Conservation (phyloP, 2,113 vertebrate species). For the Callaeas wilsoni region DNA sequence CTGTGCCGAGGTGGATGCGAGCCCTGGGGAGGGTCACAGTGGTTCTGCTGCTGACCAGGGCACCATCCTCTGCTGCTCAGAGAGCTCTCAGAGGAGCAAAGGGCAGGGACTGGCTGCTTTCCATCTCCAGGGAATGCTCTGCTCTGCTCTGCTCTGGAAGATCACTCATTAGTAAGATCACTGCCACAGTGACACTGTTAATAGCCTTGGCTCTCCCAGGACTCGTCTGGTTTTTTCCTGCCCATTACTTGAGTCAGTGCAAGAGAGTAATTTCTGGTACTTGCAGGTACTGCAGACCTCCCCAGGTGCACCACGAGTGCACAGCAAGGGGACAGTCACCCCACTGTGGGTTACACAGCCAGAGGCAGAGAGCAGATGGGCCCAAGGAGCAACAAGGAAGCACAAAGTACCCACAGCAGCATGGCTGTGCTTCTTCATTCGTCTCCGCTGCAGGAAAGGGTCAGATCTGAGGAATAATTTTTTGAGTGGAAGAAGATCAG, state of each 20-base stretch:
- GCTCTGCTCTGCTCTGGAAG: neutral
- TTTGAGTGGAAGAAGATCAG: neutral
- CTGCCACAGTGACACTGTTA: neutral
- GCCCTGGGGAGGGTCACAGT: neutral
- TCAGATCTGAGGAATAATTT: neutral
- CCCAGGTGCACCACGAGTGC: neutral
- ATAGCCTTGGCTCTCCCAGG: neutral
- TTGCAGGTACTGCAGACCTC: neutral
- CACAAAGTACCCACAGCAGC: neutral
- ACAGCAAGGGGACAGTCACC: neutral
- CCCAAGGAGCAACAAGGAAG: neutral
- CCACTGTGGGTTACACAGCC: fast-evolving
- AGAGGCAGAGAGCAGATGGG: neutral
- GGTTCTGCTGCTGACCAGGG: fast-evolving
- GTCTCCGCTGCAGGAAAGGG: neutral
- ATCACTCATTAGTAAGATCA: neutral
- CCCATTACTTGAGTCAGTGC: neutral
- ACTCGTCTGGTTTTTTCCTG: neutral
- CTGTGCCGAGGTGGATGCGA: fast-evolving
- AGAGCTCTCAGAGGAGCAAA: neutral
- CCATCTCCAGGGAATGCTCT: neutral
- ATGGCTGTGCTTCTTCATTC: neutral
- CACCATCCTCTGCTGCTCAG: neutral
- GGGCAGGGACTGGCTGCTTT: neutral
- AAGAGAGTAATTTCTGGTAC: fast-evolving